Percentiles rank a stretch among this genome's conserved stretches.
These are phyloP conservation scores for Ectemnius cavifrons DNA, from an alignment of 2,888 invertebrate species.

Conservation along the genomic window DNA sequence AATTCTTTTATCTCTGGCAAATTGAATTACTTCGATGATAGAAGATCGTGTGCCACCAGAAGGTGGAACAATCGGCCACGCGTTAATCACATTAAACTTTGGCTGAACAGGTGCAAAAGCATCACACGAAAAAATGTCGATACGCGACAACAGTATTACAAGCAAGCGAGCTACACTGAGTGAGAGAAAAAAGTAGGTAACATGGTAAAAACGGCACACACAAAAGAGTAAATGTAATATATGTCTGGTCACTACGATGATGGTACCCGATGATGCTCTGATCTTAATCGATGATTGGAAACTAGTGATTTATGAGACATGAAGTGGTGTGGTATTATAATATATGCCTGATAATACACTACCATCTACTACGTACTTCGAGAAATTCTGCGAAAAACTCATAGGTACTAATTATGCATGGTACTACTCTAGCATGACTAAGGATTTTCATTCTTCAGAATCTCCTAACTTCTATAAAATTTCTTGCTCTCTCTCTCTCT, in stretches of 20 bases:
- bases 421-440: constrained; percentile 3
- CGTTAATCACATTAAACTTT: constrained; percentile 6
- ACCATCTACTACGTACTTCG: constrained; percentile 3
- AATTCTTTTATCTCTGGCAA: no score
- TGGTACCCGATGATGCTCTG: background rate
- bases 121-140: constrained; percentile 43
- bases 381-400: background rate
- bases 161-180: constrained; percentile 45
- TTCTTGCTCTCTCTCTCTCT: background rate
- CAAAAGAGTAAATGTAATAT: background rate
- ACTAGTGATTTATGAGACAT: constrained; percentile 27
- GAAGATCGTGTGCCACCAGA: constrained; percentile 29
- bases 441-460: background rate
- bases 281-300: background rate
- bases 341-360: background rate
- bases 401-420: background rate
- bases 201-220: constrained; percentile 25
- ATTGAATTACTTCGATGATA: no score
- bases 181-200: constrained; percentile 21
- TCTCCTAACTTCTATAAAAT: background rate
- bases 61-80: constrained; percentile 61
- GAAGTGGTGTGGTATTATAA: background rate
- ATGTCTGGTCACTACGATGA: background rate
- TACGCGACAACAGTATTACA: constrained; percentile 37
- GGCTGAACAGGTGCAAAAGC: constrained; percentile 48